Evolutionary conservation across 2,113 vertebrate species (phyloP).

Genomic region (Eublepharis macularius): DNA sequence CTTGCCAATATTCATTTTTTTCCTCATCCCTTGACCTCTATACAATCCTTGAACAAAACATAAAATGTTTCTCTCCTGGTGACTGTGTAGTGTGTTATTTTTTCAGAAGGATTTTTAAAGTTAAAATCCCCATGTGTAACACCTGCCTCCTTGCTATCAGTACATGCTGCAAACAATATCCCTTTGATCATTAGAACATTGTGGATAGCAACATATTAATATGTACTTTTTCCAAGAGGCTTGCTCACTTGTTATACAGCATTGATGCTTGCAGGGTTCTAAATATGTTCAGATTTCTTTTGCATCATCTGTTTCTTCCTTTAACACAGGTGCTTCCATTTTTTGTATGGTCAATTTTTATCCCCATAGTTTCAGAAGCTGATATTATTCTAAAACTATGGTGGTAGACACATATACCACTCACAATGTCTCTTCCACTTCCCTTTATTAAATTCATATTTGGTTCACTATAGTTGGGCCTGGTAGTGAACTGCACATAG

Average conservation of each 20-base stretch:
- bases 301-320: constrained; percentile 17
- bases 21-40: background rate
- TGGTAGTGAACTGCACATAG: background rate
- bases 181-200: background rate
- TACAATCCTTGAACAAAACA: no score
- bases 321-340: background rate
- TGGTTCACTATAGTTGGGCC: background rate
- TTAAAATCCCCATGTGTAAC: background rate
- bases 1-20: no score
- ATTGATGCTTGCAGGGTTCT: background rate
- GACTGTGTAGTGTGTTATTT: background rate
- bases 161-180: background rate
- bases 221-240: background rate
- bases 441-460: background rate
- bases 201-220: background rate
- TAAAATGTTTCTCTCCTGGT: background rate
- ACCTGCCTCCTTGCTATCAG: background rate
- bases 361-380: background rate
- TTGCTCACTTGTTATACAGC: constrained; percentile 18
- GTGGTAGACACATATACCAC: background rate
- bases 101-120: background rate
- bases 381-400: background rate
- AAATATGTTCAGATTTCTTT: constrained; percentile 36
- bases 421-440: background rate
- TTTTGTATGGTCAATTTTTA: background rate